phyloP scores from a whole-genome alignment of 2,797 vertebrate genomes.

The Pampus argenteus region DNA sequence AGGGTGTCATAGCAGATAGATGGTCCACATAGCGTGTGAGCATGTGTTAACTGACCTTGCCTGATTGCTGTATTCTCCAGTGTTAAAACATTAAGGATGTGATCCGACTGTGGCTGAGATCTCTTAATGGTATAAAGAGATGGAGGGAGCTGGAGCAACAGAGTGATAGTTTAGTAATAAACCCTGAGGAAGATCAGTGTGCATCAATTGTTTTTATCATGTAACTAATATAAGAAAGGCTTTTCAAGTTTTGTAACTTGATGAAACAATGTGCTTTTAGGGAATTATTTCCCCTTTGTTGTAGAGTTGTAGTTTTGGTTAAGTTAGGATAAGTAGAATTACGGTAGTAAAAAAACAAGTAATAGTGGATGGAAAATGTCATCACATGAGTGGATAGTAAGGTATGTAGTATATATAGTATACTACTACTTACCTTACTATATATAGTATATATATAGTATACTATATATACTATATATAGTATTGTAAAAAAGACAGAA shows the following conservation, averaged over 20 bases:
- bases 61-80: constrained; percentile 57
- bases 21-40: constrained; percentile 41
- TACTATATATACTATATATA: no score
- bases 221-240: background rate
- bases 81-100: constrained; percentile 49
- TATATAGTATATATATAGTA: no score
- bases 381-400: background rate
- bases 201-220: background rate
- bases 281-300: background rate
- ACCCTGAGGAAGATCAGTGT: background rate
- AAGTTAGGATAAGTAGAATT: no score
- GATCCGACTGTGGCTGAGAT: constrained; percentile 59
- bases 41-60: constrained; percentile 63
- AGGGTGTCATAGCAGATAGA: constrained; percentile 60
- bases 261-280: background rate
- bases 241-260: background rate
- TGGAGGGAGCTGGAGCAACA: constrained; percentile 8
- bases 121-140: constrained; percentile 45
- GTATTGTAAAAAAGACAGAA: background rate
- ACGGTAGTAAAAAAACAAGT: no score
- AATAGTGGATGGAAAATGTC: background rate
- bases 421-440: no score
- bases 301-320: background rate
- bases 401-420: no score
- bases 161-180: constrained; percentile 1